Conservation (phyloP, 1,140 invertebrate genomes). For the Megalopta genalis region DNA sequence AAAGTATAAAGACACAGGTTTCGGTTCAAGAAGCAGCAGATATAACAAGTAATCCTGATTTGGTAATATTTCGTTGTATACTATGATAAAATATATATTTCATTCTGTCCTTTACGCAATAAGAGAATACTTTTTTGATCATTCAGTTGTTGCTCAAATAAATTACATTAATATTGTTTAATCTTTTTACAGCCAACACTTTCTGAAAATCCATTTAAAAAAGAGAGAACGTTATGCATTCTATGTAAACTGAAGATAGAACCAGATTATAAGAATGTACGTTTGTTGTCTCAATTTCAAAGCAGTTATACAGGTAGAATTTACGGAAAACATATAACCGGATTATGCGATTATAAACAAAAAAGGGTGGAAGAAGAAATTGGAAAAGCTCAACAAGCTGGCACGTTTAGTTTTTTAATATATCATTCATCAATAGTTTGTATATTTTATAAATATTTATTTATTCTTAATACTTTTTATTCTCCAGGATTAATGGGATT, state of each 20-base stretch:
- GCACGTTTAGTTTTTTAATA: constrained; percentile 62
- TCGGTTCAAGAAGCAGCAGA: neutral
- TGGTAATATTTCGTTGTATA: constrained; percentile 17
- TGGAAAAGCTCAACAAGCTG: constrained; percentile 85
- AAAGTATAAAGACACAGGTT: neutral
- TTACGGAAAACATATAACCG: constrained; percentile 95
- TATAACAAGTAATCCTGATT: neutral
- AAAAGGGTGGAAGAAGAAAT: constrained; percentile 86
- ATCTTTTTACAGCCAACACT: constrained; percentile 81
- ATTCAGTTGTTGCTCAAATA: neutral
- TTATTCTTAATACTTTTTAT: constrained; percentile 7
- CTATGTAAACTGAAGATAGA: constrained; percentile 92
- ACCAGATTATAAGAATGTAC: constrained; percentile 95
- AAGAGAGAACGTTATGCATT: constrained; percentile 88
- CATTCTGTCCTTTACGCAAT: too few relatives aligned
- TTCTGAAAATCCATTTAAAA: constrained; percentile 89
- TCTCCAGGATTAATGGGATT: constrained; percentile 86
- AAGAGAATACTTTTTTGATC: neutral
- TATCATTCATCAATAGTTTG: constrained; percentile 6
- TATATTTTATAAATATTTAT: neutral
- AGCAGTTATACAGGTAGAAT: constrained; percentile 94
- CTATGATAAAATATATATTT: neutral
- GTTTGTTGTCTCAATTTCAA: constrained; percentile 96
- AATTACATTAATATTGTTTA: neutral
- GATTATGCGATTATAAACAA: constrained; percentile 90